Conservation (phyloP, 2,888 invertebrate genomes). For the Plagodis pulveraria region DNA sequence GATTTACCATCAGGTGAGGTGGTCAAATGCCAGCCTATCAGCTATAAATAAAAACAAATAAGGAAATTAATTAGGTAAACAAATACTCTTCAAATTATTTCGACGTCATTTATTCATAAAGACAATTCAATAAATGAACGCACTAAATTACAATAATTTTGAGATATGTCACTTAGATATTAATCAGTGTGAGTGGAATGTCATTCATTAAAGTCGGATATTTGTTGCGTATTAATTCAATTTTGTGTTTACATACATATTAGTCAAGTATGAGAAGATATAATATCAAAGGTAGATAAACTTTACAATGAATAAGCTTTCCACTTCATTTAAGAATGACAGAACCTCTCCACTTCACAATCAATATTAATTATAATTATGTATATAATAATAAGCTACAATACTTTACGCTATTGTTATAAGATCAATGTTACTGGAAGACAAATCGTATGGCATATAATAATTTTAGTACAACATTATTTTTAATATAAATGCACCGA, state of each 20-base stretch:
- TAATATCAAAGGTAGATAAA: neutral
- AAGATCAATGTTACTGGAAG: slow-evolving; percentile 84
- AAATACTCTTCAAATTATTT: slow-evolving; percentile 47
- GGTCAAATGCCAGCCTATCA: too few relatives aligned
- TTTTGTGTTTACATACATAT: neutral
- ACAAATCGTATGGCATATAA: slow-evolving; percentile 85
- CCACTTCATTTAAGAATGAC: slow-evolving; percentile 41
- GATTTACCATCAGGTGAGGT: too few relatives aligned
- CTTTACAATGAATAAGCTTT: neutral
- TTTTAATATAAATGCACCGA: slow-evolving; percentile 80
- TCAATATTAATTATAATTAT: slow-evolving; percentile 59
- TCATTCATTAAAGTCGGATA: slow-evolving; percentile 53
- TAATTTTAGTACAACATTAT: slow-evolving; percentile 73
- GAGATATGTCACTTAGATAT: slow-evolving; percentile 82
- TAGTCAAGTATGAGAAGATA: too few relatives aligned
- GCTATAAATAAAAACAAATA: too few relatives aligned
- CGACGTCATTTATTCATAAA: slow-evolving; percentile 84
- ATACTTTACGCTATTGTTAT: slow-evolving; percentile 81
- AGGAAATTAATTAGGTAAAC: neutral
- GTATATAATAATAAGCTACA: slow-evolving; percentile 82
- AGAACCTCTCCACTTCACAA: slow-evolving; percentile 64
- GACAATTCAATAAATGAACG: slow-evolving; percentile 84
- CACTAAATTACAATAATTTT: slow-evolving; percentile 83
- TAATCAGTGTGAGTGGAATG: slow-evolving; percentile 63
- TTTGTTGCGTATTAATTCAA: slow-evolving; percentile 13